A percentile compares a stretch with the other conserved stretches of the same genome.
These are phyloP conservation scores for Microctonus aethiopoides DNA, from an alignment of 2,888 invertebrate species.

Conservation along the genomic window DNA sequence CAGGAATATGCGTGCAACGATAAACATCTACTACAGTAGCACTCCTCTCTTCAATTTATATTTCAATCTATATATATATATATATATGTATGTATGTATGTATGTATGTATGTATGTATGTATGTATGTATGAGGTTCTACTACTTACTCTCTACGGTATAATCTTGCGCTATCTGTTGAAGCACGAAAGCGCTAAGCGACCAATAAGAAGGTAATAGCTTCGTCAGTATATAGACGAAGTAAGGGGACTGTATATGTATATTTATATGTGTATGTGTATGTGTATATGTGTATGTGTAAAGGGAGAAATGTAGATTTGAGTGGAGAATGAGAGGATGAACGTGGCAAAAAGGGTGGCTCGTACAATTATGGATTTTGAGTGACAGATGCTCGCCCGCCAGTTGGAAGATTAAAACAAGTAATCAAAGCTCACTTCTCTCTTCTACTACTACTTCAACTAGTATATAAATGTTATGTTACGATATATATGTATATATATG, in stretches of 20 bases:
- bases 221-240: conserved; percentile 19
- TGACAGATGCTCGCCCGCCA: conserved; percentile 67
- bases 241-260: too few relatives aligned
- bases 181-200: conserved; percentile 49
- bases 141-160: neutral
- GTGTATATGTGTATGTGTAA: too few relatives aligned
- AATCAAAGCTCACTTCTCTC: conserved; percentile 62
- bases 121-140: conserved; percentile 16
- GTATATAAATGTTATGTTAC: neutral
- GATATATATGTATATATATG: too few relatives aligned
- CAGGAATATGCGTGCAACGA: conserved; percentile 20
- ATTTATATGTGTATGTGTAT: too few relatives aligned
- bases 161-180: conserved; percentile 30
- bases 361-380: conserved; percentile 66
- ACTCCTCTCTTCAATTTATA: conserved; percentile 39
- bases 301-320: conserved; percentile 10
- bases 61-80: conserved; percentile 3
- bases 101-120: too few relatives aligned
- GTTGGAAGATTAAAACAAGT: conserved; percentile 68
- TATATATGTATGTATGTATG: too few relatives aligned
- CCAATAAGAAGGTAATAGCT: conserved; percentile 57
- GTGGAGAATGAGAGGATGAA: conserved; percentile 9
- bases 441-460: neutral
- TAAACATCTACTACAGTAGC: conserved; percentile 19
- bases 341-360: conserved; percentile 51